phyloP scores from a whole-genome alignment of 2,797 vertebrate species.

The Onychomys leucogaster region DNA sequence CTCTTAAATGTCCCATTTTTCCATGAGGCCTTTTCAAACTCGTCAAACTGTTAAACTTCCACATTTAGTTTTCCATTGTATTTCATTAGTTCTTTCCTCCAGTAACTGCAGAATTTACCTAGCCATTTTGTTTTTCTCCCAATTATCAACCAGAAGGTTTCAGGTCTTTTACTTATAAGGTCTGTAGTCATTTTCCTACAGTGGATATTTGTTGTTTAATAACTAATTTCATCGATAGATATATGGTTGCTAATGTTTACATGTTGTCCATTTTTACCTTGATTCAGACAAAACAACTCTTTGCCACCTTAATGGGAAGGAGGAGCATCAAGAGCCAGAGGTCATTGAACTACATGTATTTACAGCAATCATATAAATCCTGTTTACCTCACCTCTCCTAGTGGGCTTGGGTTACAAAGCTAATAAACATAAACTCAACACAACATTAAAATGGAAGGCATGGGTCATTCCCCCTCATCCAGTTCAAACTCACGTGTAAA shows the following conservation, averaged over 20 bases:
- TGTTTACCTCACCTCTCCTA: background rate
- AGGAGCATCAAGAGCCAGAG: background rate
- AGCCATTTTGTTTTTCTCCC: background rate
- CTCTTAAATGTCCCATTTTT: conserved; percentile 27
- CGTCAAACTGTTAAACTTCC: background rate
- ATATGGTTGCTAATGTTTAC: background rate
- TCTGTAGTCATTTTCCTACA: background rate
- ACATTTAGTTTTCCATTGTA: background rate
- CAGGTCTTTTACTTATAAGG: background rate
- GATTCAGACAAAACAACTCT: conserved; percentile 39
- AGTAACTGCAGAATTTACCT: background rate
- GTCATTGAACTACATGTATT: background rate
- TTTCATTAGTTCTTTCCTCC: background rate
- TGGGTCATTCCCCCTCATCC: background rate
- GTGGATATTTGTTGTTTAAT: background rate
- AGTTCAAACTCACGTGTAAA: background rate
- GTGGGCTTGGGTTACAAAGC: background rate
- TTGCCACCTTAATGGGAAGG: background rate
- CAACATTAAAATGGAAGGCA: background rate
- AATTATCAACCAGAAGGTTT: conserved; percentile 12
- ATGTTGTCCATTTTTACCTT: conserved; percentile 25
- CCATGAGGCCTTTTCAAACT: conserved; percentile 4
- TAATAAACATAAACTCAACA: background rate
- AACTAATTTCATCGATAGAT: background rate
- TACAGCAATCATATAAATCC: background rate